Evolutionary conservation across 2,113 vertebrate genomes (phyloP), one percentile per base, ranked within the genome.

Genomic region (Lates calcarifer): DNA sequence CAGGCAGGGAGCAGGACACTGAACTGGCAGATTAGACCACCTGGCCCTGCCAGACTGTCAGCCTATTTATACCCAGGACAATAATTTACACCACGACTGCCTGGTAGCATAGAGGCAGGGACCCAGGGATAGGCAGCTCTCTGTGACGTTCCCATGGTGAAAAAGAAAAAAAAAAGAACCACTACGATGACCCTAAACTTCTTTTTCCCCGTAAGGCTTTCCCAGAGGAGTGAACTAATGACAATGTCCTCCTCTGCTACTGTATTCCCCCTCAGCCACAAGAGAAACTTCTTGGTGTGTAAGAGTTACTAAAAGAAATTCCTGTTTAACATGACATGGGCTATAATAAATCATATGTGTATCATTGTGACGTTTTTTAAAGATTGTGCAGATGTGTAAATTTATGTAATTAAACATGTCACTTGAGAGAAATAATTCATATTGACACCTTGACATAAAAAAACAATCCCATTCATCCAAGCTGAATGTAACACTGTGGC

Each of bases 31-130:
- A 92, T 90, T 78, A 88, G 89, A 91, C 90, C 94, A 94, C 93
- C 92, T 94, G 94, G 85, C 82, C 90, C 89, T 84, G 85, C 74
- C 87, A 91, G 90, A 89, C 90, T 93, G 90, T 90, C 81, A 77
- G 76, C 86, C 90, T 95, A 95, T 94, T 93, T 92, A 93, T 95
- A 94, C 89, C 58, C 78, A 28, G 81, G 79, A 90, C 85, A 93
- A 93, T 94, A 90, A 93, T 93, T 92, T 91, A 85, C 43, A 84
- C 71, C 70, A 70, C 43, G 57, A 79, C 61, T 55, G 60, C 64
- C 78, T 84, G 71, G 71, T 13, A 56, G 74, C 72, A 83, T 31
- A 78, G 65, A 77, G 47, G 31, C 57, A 31, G 53, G 77, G 71
- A 81, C 28, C 64, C 51, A 39, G 72, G 41, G 62, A 56, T 66